Conservation (phyloP, 2,113 vertebrate genomes). For the Forbesichthys agassizii region DNA sequence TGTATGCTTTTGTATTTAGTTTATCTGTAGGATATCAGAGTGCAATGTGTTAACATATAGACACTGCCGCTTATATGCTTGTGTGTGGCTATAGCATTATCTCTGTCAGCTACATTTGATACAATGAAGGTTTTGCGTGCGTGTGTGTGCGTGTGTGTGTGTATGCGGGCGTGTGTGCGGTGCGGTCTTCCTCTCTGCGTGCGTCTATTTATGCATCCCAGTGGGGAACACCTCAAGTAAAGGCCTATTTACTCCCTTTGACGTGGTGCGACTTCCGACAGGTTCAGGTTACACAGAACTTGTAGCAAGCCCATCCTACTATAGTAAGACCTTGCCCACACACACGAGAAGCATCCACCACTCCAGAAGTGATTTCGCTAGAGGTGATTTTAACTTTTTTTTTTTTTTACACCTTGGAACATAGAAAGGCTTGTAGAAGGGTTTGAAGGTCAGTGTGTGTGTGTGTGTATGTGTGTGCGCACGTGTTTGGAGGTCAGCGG, state of each 20-base stretch:
- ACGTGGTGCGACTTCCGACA: constrained; percentile 51
- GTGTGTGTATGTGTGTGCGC: neutral
- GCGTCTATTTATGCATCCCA: constrained; percentile 48
- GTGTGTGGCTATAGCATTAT: neutral
- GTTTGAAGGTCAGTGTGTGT: constrained; percentile 9
- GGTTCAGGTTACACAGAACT: constrained; percentile 62
- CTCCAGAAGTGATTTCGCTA: constrained; percentile 53
- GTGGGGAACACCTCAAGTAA: constrained; percentile 71
- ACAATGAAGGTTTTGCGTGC: constrained; percentile 18
- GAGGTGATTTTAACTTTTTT: constrained; percentile 42
- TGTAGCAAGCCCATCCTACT: constrained; percentile 23
- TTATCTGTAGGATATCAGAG: no score
- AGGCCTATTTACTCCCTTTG: constrained; percentile 63
- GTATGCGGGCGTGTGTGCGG: constrained; percentile 7
- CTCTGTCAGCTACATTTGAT: constrained; percentile 6
- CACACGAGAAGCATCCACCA: constrained; percentile 44
- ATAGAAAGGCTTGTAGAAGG: constrained; percentile 37
- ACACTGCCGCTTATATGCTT: constrained; percentile 34
- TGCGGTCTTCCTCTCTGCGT: neutral
- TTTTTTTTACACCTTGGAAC: constrained; percentile 59
- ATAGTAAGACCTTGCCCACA: constrained; percentile 18
- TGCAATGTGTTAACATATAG: neutral
- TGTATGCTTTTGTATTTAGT: neutral
- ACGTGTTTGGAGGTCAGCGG: constrained; percentile 7
- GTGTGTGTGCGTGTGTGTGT: constrained; percentile 11